A percentile compares a stretch with the other conserved stretches of the same genome.
These are phyloP conservation scores for Cephalopterus ornatus DNA, from an alignment of 2,113 vertebrate genomes.

Conservation along the genomic window DNA sequence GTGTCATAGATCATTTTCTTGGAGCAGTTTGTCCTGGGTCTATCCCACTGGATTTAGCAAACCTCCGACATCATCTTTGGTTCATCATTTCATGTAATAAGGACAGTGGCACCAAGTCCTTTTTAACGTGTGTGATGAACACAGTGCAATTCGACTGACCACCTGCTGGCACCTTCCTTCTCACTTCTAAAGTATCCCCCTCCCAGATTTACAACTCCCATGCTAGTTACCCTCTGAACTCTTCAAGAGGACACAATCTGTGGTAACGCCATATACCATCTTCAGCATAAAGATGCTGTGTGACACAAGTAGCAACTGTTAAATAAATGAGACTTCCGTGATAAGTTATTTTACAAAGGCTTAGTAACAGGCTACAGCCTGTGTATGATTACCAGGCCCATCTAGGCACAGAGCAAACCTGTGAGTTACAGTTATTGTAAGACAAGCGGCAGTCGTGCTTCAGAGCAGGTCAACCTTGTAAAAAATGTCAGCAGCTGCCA, in stretches of 20 bases:
- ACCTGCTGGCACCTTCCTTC: not conserved
- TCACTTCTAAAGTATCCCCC: not conserved
- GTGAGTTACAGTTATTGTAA: not conserved
- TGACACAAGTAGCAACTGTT: not conserved
- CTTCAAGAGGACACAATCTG: not conserved
- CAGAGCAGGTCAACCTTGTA: not conserved
- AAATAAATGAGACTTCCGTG: not conserved
- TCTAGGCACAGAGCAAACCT: not conserved
- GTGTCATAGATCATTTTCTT: rapidly evolving
- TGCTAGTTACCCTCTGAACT: not conserved
- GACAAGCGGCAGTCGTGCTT: not conserved
- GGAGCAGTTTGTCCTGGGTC: not conserved
- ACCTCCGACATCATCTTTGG: not conserved
- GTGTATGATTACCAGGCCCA: too few species aligned
- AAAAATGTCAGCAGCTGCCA: not conserved
- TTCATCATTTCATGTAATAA: not conserved
- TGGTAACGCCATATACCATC: rapidly evolving
- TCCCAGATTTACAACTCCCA: not conserved
- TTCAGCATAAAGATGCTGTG: not conserved
- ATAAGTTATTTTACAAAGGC: not conserved
- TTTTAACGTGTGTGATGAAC: rapidly evolving
- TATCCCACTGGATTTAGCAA: not conserved
- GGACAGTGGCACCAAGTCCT: not conserved
- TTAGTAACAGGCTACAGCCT: not conserved
- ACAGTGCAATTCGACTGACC: not conserved